Conservation (phyloP, 2,797 vertebrate species). For the Eptatretus atami region DNA sequence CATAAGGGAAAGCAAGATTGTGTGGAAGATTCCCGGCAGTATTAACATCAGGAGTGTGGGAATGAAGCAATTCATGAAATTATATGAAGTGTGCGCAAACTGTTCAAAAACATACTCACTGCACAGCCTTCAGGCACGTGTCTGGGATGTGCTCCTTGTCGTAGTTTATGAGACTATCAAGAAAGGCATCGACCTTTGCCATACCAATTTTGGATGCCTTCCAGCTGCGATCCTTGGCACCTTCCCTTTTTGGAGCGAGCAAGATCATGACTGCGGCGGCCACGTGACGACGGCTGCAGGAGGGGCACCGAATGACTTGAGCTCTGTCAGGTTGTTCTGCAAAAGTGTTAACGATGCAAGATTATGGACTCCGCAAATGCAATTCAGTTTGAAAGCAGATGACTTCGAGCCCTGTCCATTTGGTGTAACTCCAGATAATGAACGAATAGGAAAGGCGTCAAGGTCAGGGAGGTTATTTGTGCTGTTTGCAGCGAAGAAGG, state of each 20-base stretch:
- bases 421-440: no score
- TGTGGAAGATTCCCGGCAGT: no score
- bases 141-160: slow-evolving; percentile 46
- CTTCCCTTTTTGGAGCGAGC: slow-evolving; percentile 21
- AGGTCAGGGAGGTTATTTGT: background rate
- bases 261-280: slow-evolving; percentile 37
- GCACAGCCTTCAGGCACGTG: slow-evolving; percentile 30
- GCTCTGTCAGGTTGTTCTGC: slow-evolving; percentile 37
- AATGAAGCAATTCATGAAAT: no score
- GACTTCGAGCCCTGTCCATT: no score
- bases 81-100: no score
- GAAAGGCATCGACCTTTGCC: slow-evolving; percentile 37
- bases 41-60: no score
- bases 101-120: no score
- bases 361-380: no score
- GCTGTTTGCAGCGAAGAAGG: background rate
- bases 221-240: slow-evolving; percentile 35
- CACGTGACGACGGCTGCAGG: slow-evolving; percentile 27
- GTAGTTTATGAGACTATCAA: slow-evolving; percentile 27
- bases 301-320: slow-evolving; percentile 40
- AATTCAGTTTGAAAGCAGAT: no score
- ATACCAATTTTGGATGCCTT: slow-evolving; percentile 33
- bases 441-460: background rate
- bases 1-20: no score
- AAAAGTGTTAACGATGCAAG: no score